phyloP scores from a whole-genome alignment of 2,113 vertebrate genomes.

The Aspiorhynchus laticeps region DNA sequence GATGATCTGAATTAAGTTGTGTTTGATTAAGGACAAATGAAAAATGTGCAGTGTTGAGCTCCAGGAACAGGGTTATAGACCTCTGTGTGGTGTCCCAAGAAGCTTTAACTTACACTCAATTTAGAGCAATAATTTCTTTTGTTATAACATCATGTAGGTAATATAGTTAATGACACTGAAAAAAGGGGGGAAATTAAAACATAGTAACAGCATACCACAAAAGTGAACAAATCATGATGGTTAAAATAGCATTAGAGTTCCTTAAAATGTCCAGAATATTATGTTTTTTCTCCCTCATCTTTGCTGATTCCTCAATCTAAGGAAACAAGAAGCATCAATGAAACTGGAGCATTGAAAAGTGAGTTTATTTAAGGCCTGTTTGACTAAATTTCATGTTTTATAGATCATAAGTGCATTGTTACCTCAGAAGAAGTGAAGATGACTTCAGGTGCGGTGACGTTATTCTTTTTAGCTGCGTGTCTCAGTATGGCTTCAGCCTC shows the following conservation, averaged over 20 bases:
- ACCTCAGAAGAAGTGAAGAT: constrained; percentile 66
- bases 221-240: not conserved
- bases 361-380: not conserved
- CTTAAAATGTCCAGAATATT: not conserved
- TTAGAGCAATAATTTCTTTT: too few relatives aligned
- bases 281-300: not conserved
- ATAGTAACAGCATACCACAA: not conserved
- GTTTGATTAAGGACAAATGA: too few relatives aligned
- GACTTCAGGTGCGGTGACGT: constrained; percentile 67
- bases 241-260: not conserved
- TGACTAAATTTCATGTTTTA: not conserved
- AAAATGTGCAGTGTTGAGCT: too few relatives aligned
- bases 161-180: not conserved
- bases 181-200: not conserved
- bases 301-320: not conserved
- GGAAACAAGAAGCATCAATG: not conserved
- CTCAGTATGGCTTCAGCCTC: constrained; percentile 81
- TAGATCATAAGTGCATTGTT: not conserved
- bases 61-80: too few relatives aligned
- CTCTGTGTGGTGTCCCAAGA: too few relatives aligned
- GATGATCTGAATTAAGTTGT: too few relatives aligned
- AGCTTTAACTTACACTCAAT: too few relatives aligned
- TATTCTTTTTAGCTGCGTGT: constrained; percentile 76
- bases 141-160: too few relatives aligned
- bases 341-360: not conserved